A percentile compares a stretch with the other conserved stretches of the same genome.
Conservation (phyloP, 2,797 vertebrate species). For the Oreonectes daqikongensis region DNA sequence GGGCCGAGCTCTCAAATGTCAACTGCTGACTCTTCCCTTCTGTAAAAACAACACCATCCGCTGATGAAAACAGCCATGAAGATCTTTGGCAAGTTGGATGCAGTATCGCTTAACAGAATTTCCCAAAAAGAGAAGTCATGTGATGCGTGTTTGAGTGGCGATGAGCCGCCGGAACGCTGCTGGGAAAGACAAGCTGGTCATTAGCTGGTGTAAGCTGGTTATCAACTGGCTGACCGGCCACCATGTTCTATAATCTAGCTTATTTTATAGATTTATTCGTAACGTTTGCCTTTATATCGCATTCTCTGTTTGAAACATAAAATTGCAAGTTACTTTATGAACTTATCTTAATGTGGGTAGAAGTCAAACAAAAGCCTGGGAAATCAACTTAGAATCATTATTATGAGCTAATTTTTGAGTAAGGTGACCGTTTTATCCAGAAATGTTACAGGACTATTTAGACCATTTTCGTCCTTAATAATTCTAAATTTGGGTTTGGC, state of each 20-base stretch:
- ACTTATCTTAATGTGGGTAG: too few species aligned
- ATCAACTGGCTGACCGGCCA: background rate
- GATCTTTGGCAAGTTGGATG: conserved; percentile 35
- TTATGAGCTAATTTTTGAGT: too few species aligned
- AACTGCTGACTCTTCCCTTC: conserved; percentile 42
- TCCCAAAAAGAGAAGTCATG: conserved; percentile 15
- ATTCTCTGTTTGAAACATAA: too few species aligned
- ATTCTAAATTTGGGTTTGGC: background rate
- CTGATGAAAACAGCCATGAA: conserved; percentile 48
- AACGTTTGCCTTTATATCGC: too few species aligned
- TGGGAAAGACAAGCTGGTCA: too few species aligned
- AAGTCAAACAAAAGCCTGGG: too few species aligned
- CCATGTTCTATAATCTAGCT: background rate
- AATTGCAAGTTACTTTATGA: too few species aligned
- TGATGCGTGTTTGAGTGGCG: conserved; percentile 19
- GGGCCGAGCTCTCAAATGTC: conserved; percentile 37
- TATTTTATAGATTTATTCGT: too few species aligned
- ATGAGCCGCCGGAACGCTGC: background rate
- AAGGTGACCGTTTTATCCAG: too few species aligned
- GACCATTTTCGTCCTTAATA: background rate
- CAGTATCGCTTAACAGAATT: conserved; percentile 22
- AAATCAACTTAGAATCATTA: too few species aligned
- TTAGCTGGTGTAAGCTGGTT: background rate
- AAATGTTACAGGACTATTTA: too few species aligned
- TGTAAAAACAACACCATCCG: conserved; percentile 41